Conservation (phyloP, 2,113 vertebrate species). For the Cettia cetti region DNA sequence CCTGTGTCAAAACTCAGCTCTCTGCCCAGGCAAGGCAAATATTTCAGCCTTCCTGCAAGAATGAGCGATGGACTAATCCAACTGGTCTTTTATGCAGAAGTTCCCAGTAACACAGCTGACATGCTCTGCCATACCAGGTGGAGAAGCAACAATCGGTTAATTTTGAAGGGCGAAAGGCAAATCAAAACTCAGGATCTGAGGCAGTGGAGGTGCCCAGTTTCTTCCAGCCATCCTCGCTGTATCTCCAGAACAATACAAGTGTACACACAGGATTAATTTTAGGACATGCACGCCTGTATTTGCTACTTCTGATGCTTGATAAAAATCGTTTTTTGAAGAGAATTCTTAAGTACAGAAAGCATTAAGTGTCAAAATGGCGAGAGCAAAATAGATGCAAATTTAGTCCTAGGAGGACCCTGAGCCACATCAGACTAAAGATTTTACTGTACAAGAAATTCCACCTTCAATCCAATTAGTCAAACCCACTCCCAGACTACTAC, state of each 20-base stretch:
- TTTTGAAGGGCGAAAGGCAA: constrained; percentile 63
- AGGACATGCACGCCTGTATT: constrained; percentile 53
- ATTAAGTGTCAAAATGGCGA: constrained; percentile 2
- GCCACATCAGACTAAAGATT: constrained; percentile 1
- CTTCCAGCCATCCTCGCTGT: constrained; percentile 53
- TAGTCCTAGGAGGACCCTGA: constrained; percentile 25
- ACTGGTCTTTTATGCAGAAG: constrained; percentile 61
- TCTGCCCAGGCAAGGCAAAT: constrained; percentile 59
- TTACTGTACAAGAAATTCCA: constrained; percentile 44
- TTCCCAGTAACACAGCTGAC: constrained; percentile 60
- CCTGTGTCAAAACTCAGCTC: constrained; percentile 48
- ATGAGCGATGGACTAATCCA: constrained; percentile 64
- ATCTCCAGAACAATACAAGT: constrained; percentile 61
- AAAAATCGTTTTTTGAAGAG: constrained; percentile 11
- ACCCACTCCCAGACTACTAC: not conserved
- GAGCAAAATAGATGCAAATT: constrained; percentile 33
- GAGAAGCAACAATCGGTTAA: constrained; percentile 50
- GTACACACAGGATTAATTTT: constrained; percentile 58
- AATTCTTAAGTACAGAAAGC: constrained; percentile 27
- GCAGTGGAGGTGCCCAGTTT: constrained; percentile 37
- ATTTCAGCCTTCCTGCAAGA: constrained; percentile 60
- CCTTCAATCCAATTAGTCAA: constrained; percentile 19
- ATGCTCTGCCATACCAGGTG: constrained; percentile 47
- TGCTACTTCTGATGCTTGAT: constrained; percentile 20
- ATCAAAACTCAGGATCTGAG: constrained; percentile 32